Base-by-base conservation (phyloP, 2,888 invertebrate genomes). In the Acanthococcus lagerstroemiae region DNA sequence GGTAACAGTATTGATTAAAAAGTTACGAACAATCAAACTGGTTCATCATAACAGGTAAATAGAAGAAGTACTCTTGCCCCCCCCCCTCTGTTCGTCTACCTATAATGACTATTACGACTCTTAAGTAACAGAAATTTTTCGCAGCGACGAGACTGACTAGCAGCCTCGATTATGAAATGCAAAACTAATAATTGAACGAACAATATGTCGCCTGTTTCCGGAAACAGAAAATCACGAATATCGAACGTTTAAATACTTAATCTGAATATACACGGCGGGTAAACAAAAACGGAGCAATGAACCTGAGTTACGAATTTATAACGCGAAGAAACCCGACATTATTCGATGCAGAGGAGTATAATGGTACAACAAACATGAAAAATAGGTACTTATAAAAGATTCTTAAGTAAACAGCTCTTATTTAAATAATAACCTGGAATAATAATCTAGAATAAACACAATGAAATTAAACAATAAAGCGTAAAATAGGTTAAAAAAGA, bases 391-490 rank as follows among this genome's bases (percentile, higher is more conserved):
- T 55, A 55, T 21, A 46, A 58, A 56, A 58, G 44, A 58, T 58
- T 58, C 57, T 30, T 46, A 45, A 22, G 46, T 25, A 19, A 58
- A 58, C 57, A 56, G 30, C 46, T 45, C 57, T 58, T 58, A 58
- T 58, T 58, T 58, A 58, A 58, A 58, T 58, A 58, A 58, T 58
- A 58, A 58, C 46, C 57, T 58, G 57, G 57, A 58, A 58, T 58
- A 58, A 58, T 58, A n/a, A 58, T 58, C 57, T 58, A 58, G 17
- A 58, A 25, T 58, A 58, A 58, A 58, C 57, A 58, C 24, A 58
- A 58, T 58, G 25, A 58, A 58, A 58, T 46, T 58, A 58, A 58
- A 58, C 57, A 58, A 58, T 58, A 24, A 58, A 44, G 17, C 45
- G 57, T 58, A 45, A 58, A 58, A 58, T 58, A 58, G 57, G 57